These are phyloP conservation scores for Vidua macroura DNA, from an alignment of 2,113 vertebrate genomes.

Conservation along the genomic window DNA sequence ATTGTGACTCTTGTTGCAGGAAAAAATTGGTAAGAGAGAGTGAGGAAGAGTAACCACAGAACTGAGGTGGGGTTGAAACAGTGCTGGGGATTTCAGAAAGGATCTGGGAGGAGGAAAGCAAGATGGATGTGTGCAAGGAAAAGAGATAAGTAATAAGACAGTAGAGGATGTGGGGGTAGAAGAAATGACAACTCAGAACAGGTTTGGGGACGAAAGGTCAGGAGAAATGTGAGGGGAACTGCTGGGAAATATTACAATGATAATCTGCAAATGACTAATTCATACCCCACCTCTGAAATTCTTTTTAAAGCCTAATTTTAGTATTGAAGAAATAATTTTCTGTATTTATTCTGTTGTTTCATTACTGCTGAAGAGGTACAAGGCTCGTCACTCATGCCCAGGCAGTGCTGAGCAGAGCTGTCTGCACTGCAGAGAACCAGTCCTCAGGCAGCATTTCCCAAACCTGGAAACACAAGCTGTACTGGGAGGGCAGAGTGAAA, in stretches of 20 bases:
- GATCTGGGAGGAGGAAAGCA: background rate
- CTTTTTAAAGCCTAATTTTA: background rate
- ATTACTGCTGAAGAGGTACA: background rate
- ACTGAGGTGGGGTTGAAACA: background rate
- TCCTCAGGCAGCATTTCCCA: background rate
- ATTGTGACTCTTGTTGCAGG: background rate
- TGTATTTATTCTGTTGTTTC: background rate
- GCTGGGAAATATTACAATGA: background rate
- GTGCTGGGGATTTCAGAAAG: background rate
- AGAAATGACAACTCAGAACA: background rate
- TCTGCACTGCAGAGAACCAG: accelerated
- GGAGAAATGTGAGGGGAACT: background rate
- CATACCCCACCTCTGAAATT: background rate
- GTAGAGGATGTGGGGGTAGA: background rate
- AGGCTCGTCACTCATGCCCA: accelerated
- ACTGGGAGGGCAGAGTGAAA: background rate
- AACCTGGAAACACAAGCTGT: background rate
- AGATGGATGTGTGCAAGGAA: background rate
- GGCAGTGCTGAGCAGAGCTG: background rate
- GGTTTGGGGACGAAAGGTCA: background rate
- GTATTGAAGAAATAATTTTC: background rate
- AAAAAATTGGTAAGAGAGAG: background rate
- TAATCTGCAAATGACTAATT: background rate
- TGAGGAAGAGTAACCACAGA: background rate
- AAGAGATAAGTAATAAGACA: background rate